phyloP scores from a whole-genome alignment of 2,113 vertebrate genomes.

The Campylomormyrus tamandua region DNA sequence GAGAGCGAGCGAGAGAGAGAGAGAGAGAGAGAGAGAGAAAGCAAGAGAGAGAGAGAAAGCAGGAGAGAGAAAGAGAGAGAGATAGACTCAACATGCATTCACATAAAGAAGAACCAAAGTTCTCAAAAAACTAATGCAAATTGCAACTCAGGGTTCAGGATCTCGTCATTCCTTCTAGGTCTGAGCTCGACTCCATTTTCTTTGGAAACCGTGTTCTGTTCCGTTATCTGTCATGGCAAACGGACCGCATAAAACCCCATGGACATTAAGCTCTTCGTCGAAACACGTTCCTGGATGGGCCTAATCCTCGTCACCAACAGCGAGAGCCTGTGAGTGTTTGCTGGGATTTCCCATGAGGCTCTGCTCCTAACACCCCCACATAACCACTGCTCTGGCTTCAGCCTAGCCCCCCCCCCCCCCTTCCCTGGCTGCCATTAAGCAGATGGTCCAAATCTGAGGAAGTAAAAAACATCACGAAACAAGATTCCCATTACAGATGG shows the following conservation, averaged over 20 bases:
- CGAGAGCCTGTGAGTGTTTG: neutral
- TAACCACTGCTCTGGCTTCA: neutral
- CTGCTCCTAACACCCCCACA: neutral
- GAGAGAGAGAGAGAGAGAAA: neutral
- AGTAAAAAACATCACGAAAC: neutral
- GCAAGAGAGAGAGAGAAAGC: no score
- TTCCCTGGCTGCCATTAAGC: neutral
- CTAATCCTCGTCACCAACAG: neutral
- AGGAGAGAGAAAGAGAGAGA: neutral
- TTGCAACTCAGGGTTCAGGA: neutral
- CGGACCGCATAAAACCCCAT: neutral
- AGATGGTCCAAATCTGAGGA: neutral
- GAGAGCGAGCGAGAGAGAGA: neutral
- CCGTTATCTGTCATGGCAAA: neutral
- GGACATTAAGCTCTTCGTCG: neutral
- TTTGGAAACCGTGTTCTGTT: neutral
- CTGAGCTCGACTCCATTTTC: neutral
- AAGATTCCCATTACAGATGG: neutral
- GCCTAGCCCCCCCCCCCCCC: neutral
- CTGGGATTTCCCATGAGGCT: neutral
- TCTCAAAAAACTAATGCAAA: neutral
- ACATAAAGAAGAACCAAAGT: neutral
- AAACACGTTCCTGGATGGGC: neutral
- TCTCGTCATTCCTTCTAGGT: neutral
- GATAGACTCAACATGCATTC: neutral